phyloP scores from a whole-genome alignment of 2,888 invertebrate species.

The Cerceris ruficornis region DNA sequence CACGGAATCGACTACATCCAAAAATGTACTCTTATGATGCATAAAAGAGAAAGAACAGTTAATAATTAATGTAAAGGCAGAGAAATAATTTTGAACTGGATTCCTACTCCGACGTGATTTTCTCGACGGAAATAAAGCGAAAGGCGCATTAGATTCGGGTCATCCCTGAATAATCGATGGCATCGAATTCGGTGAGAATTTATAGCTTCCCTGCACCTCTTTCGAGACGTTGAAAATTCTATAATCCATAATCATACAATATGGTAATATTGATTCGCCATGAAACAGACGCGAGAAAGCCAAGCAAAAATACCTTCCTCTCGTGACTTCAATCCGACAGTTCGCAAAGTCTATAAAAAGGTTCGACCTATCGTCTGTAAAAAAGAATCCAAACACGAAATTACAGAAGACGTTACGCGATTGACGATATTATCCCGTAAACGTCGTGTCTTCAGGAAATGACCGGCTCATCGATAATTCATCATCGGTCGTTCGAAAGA shows the following conservation, averaged over 20 bases:
- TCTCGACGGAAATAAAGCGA: not conserved
- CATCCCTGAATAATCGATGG: conserved; percentile 42
- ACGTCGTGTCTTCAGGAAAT: not conserved
- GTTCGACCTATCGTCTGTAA: too few species aligned
- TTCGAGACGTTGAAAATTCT: conserved; percentile 35
- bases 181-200: conserved; percentile 28
- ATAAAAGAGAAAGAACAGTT: too few species aligned
- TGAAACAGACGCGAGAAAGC: conserved; percentile 5
- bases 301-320: too few species aligned
- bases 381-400: not conserved
- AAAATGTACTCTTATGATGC: too few species aligned
- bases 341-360: too few species aligned
- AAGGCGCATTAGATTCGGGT: conserved; percentile 18
- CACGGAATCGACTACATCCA: too few species aligned
- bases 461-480: not conserved
- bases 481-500: not conserved
- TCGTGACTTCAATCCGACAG: too few species aligned
- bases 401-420: not conserved
- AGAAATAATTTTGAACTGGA: conserved; percentile 25
- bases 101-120: not conserved
- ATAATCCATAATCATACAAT: conserved; percentile 35
- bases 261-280: conserved; percentile 41
- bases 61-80: too few species aligned
- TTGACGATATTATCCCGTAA: not conserved
- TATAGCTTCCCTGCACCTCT: conserved; percentile 40